Evolutionary conservation across 2,113 vertebrate genomes (phyloP), one percentile per base, ranked within the genome.

Genomic region (Dasyprocta punctata): DNA sequence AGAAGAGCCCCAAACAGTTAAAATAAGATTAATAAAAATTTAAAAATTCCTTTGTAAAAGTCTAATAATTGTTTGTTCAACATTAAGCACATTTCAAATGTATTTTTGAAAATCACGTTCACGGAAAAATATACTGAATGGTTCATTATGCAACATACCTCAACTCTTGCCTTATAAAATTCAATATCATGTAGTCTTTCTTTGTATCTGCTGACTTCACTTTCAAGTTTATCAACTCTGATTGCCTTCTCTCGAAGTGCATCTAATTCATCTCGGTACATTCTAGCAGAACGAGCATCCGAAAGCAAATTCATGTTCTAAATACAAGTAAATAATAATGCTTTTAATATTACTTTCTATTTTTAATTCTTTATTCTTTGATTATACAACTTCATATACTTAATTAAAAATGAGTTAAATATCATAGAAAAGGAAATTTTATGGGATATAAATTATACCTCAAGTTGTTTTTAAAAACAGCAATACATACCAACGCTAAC

Each of bases 191-290:
- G 99, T 20, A 99, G 99, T 67, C 99, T 99, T 97, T 99, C 99
- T 97, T 99, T 99, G 94, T 99, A 99, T 69, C 99, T 99, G 81
- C 97, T 98, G 98, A 99, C 98, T 98, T 99, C 99, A 38, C 99
- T 99, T 99, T 99, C 99, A 98, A 99, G 99, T 96, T 99, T 99
- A 98, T 99, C 99, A 4, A 99, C 99, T 1, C 99, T 99, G 92
- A 99, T 98, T 0, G 99, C 99, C 96, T 99, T 99, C 98, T 99
- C 99, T 96, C 99, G 98, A 47, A 99, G 99, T 0, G 99, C 99
- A 44, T 99, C 99, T 97, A 99, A 99, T 98, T 99, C 99, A n/a
- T 99, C 99, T 22, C 99, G 98, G 89, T 99, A 99, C 52, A 99
- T 99, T 96, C 99, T 98, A 75, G 99, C 99, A 6, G 99, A 99